A percentile compares a stretch with the other conserved stretches of the same genome.
These are phyloP conservation scores for Reticulitermes lucifugus DNA, from an alignment of 2,888 invertebrate genomes.

Conservation along the genomic window DNA sequence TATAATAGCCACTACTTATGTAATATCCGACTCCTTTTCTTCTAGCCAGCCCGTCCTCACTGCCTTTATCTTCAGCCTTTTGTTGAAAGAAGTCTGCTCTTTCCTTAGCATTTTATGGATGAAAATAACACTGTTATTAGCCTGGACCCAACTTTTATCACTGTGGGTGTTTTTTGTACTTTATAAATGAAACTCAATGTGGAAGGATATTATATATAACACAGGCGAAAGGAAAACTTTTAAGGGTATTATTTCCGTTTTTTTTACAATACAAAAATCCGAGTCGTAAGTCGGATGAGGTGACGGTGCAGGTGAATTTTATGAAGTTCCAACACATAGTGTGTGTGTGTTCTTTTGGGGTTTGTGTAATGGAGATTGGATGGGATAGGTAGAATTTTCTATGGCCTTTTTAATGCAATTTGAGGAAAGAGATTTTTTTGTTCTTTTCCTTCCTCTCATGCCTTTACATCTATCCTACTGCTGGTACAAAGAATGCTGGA, in stretches of 20 bases:
- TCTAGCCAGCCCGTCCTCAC: no score
- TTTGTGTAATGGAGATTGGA: background rate
- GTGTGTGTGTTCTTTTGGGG: background rate
- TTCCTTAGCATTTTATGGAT: background rate
- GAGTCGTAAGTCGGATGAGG: background rate
- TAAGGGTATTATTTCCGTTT: constrained; percentile 6
- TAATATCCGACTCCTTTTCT: background rate
- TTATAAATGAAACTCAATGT: background rate
- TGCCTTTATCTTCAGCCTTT: background rate
- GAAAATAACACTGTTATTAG: background rate
- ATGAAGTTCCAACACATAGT: background rate
- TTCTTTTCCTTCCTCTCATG: background rate
- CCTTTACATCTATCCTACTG: background rate
- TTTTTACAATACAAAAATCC: background rate
- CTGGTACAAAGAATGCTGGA: background rate
- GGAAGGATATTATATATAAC: background rate
- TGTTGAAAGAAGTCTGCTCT: background rate
- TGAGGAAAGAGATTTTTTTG: constrained; percentile 16
- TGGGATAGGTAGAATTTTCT: background rate
- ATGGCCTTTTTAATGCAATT: constrained; percentile 22
- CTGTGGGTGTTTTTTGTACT: background rate
- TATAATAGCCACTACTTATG: no score
- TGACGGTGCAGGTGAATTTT: background rate
- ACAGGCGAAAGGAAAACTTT: background rate
- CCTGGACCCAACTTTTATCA: background rate